Evolutionary conservation across 2,797 vertebrate species (phyloP).

Genomic region (Esox masquinongy): DNA sequence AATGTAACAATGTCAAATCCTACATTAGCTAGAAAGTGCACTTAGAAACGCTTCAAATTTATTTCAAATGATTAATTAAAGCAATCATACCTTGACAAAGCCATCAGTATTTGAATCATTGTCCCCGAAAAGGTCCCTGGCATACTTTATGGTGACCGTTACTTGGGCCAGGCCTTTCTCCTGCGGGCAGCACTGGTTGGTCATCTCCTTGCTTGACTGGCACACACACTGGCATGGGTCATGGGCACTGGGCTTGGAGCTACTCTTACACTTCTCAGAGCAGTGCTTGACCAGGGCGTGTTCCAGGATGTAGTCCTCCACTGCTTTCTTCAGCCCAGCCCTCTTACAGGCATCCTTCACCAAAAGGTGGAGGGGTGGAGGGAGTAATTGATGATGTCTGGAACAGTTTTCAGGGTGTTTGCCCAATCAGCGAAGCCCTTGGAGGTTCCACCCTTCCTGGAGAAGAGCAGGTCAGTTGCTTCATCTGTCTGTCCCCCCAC

Average conservation of each 20-base stretch:
- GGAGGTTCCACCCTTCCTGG: not conserved
- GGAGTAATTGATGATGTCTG: slow-evolving; percentile 58
- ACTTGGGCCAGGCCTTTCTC: slow-evolving; percentile 56
- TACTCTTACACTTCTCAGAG: slow-evolving; percentile 42
- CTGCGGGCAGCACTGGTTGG: slow-evolving; percentile 59
- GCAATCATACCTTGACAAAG: slow-evolving; percentile 42
- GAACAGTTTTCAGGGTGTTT: slow-evolving; percentile 44
- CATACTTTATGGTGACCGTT: slow-evolving; percentile 36
- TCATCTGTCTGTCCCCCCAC: slow-evolving; percentile 20
- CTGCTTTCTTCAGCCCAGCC: slow-evolving; percentile 43
- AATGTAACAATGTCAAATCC: not conserved
- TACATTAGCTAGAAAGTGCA: not conserved
- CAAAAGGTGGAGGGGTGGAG: slow-evolving; percentile 63
- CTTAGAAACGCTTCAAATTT: not conserved
- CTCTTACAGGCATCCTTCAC: slow-evolving; percentile 45
- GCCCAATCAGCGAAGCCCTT: slow-evolving; percentile 57
- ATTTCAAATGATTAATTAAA: not conserved
- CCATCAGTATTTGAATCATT: slow-evolving; percentile 40
- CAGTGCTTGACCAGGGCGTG: slow-evolving; percentile 63
- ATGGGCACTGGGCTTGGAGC: slow-evolving; percentile 23
- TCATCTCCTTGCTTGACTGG: not conserved
- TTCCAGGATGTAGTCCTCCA: slow-evolving; percentile 61
- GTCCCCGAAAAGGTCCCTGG: slow-evolving; percentile 56
- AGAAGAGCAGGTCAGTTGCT: slow-evolving; percentile 1
- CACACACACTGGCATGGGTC: slow-evolving; percentile 57